Percentiles rank a stretch among this genome's conserved stretches.
phyloP scores from a whole-genome alignment of 2,113 vertebrate species.

The Zootoca vivipara region DNA sequence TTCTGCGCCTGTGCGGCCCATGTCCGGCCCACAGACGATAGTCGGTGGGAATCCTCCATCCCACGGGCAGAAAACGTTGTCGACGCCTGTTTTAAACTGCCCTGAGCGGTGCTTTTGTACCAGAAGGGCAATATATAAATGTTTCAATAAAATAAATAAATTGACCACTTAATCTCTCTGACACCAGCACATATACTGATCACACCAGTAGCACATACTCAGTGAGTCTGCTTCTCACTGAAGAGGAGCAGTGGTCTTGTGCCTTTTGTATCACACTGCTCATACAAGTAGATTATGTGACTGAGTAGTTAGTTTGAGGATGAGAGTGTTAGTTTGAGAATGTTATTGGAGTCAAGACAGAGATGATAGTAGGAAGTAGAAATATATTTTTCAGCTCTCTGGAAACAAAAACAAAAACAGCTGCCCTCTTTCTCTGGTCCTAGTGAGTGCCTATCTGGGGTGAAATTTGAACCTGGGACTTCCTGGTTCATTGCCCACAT shows the following conservation, averaged over 20 bases:
- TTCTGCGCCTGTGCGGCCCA: too few species aligned
- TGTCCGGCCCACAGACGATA: too few species aligned
- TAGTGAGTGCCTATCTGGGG: neutral
- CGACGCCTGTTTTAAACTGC: too few species aligned
- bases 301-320: neutral
- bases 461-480: neutral
- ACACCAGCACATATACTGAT: neutral
- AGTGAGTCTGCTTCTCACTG: neutral
- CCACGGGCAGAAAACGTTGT: too few species aligned
- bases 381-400: neutral
- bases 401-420: neutral
- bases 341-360: neutral
- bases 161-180: too few species aligned
- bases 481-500: neutral
- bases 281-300: neutral
- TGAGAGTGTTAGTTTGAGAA: too few species aligned
- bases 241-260: neutral
- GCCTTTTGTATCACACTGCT: too few species aligned
- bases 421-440: neutral
- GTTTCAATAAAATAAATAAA: too few species aligned
- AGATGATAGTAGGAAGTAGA: neutral
- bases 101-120: too few species aligned
- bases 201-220: neutral
- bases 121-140: too few species aligned
- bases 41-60: too few species aligned